Evolutionary conservation across 2,113 vertebrate genomes (phyloP), one percentile per base, ranked within the genome.

Genomic region (Arizona elegans): DNA sequence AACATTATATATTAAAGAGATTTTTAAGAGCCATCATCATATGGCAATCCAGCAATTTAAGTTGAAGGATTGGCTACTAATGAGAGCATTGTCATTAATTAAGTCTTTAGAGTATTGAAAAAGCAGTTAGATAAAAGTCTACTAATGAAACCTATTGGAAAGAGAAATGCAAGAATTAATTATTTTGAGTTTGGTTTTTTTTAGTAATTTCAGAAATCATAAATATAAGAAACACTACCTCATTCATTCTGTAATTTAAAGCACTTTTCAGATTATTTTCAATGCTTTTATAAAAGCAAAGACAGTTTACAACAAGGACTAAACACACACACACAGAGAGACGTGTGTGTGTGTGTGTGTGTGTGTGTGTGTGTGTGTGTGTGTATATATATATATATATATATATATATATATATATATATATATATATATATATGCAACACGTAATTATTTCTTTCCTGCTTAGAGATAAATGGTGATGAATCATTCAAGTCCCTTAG

Each of bases 391-490:
- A 38, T 38, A 38, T 38, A 38, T 38, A 38, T 47, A 47, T 47
- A 47, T 47, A 3, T 47, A 47, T 47, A 47, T 47, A 5, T 5
- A 47, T 47, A 7, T 50, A 50, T 50, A 7, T 50, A 50, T 1
- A 53, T 53, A 2, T 53, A 15, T 54, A 3, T 15, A 15, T 54
- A 15, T 54, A 15, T 55, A 4, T 81, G 24, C 88, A 47, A 92
- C 95, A 90, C 52, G n/a, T 92, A 94, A 90, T 93, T 94, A 87
- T 56, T 6, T 95, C 43, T 21, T 92, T 94, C 52, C 89, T 96
- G 24, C 24, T 92, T 95, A n/a, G 55, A 92, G 94, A 5, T 62
- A 17, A 94, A 94, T 94, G 91, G 86, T 54, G 55, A 43, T 87
- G 47, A 90, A 70, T 33, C 3, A 4, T 24, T 89, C 86, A 3